Percentiles rank a stretch among this genome's conserved stretches.
These are phyloP conservation scores for Uloborus diversus DNA, from an alignment of 1,140 invertebrate species.

Conservation along the genomic window DNA sequence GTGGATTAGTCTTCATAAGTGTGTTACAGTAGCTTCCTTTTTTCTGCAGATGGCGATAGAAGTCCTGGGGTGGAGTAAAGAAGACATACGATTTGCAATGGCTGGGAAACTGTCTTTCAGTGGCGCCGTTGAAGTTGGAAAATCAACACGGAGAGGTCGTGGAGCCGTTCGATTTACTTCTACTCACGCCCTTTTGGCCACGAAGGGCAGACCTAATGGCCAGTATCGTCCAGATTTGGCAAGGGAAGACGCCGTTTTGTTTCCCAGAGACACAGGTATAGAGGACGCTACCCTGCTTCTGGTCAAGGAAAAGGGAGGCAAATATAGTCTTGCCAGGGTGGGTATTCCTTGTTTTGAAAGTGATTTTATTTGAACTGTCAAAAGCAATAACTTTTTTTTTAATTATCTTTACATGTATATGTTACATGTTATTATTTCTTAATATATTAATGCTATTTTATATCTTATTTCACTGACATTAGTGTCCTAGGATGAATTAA, in stretches of 20 bases:
- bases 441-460: constrained; percentile 25
- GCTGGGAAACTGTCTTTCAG: constrained; percentile 86
- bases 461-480: constrained; percentile 58
- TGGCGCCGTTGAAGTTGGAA: constrained; percentile 82
- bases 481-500: too few species aligned
- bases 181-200: constrained; percentile 86
- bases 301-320: constrained; percentile 88
- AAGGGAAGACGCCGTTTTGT: constrained; percentile 67
- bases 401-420: background rate
- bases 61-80: constrained; percentile 86
- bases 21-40: too few species aligned
- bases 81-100: constrained; percentile 86
- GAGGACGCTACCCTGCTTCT: constrained; percentile 87
- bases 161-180: constrained; percentile 88
- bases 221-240: constrained; percentile 68
- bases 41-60: constrained; percentile 77
- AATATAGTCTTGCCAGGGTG: constrained; percentile 83
- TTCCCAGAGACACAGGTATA: constrained; percentile 76
- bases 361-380: too few species aligned
- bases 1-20: too few species aligned
- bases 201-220: constrained; percentile 64
- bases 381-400: background rate
- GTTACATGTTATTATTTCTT: background rate
- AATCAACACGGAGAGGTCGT: constrained; percentile 71
- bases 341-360: too few species aligned